Evolutionary conservation across 2,888 invertebrate species (phyloP), one percentile per base, ranked within the genome.

Genomic region (Thalpophila matura): DNA sequence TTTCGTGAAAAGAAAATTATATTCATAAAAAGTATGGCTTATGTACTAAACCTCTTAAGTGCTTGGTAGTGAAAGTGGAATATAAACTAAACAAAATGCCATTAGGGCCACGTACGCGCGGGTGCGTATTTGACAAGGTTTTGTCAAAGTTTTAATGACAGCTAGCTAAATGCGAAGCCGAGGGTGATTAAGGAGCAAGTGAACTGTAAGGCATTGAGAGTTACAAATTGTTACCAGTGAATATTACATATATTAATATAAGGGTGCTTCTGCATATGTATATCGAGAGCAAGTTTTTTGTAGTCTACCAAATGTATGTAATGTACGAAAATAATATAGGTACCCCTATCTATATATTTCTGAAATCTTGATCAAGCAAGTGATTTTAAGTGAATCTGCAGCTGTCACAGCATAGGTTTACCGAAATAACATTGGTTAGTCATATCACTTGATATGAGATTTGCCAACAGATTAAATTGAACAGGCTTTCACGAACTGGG

Each of bases 141-240:
- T 42, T 60, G 75, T 77, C 69, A 69, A 82, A 83, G 76, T 85
- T 87, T 86, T 89, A 86, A 88, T 86, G 84, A 86, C 80, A 74
- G 74, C 67, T 80, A 76, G 68, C 80, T 84, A 84, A 89, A 86
- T 85, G 82, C 71, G 71, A 67, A 66, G 66, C 74, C 77, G 72
- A 71, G 58, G 35, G 65, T 77, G 75, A 80, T 72, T 77, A 69
- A 68, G 74, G 75, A 77, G 62, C 33, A 51, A 57, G 54, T 66
- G 68, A 77, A 74, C 73, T 78, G 66, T 71, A 74, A 80, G 38
- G 64, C 63, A 74, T 76, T 58, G 65, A 63, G 79, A 77, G 68
- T 82, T 80, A 82, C 77, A 81, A 84, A 84, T 83, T 77, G 73
- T 81, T 77, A 77, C 20, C 33, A 35, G n/a, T 22, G 42, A 69